phyloP scores from a whole-genome alignment of 2,113 vertebrate species.

The Herpailurus yagouaroundi region DNA sequence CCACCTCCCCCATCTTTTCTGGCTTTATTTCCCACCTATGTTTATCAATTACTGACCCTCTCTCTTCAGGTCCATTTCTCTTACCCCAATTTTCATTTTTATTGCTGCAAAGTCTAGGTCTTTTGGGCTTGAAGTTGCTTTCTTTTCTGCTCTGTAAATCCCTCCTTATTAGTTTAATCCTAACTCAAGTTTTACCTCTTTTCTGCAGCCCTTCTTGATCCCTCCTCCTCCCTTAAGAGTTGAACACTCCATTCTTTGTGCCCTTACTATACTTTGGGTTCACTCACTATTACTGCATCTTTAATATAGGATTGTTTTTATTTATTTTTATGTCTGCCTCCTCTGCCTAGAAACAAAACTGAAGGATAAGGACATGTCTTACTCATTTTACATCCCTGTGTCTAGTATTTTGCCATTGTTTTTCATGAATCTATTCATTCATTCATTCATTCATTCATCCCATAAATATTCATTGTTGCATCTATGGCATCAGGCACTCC shows the following conservation, averaged over 20 bases:
- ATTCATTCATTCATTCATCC: neutral
- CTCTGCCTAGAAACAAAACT: neutral
- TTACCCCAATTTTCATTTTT: neutral
- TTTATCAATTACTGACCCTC: neutral
- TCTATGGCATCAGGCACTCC: neutral
- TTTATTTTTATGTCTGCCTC: neutral
- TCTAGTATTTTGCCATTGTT: neutral
- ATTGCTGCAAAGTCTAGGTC: neutral
- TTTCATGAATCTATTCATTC: neutral
- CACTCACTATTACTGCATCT: neutral
- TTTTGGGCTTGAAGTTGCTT: neutral
- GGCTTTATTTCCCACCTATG: neutral
- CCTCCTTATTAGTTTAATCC: neutral
- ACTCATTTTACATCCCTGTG: neutral
- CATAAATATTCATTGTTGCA: neutral
- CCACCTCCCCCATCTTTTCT: accelerated
- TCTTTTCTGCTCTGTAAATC: neutral
- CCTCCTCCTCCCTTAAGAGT: neutral
- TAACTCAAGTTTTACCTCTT: neutral
- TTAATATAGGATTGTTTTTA: neutral
- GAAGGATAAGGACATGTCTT: neutral
- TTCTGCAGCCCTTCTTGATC: neutral
- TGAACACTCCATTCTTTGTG: neutral
- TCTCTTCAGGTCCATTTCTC: neutral
- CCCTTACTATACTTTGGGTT: neutral